Evolutionary conservation across 2,797 vertebrate species (phyloP).

Genomic region (Myotis pilosus): DNA sequence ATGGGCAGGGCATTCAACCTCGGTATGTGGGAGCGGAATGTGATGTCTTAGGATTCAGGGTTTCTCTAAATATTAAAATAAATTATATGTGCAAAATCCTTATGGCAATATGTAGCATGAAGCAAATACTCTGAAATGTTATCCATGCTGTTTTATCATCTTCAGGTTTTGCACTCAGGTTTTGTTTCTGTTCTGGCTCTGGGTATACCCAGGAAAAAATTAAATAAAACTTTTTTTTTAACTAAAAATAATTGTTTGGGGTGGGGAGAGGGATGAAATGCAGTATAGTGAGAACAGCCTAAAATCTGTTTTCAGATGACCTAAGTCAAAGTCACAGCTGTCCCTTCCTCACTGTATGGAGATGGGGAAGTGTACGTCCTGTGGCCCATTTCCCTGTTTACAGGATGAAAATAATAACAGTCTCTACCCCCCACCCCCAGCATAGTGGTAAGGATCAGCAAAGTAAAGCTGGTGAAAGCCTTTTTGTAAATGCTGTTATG

Average conservation of each 20-base stretch:
- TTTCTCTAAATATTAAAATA: background rate
- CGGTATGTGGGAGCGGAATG: background rate
- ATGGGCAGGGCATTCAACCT: background rate
- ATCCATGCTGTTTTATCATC: background rate
- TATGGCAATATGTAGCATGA: background rate
- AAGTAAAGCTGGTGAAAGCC: conserved; percentile 3
- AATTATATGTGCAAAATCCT: background rate
- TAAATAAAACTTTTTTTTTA: background rate
- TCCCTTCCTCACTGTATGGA: conserved; percentile 49
- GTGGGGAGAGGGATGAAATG: background rate
- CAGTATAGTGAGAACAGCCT: conserved; percentile 38
- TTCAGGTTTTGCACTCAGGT: background rate
- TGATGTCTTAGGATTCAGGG: background rate
- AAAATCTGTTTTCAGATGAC: conserved; percentile 53
- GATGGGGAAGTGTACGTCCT: conserved; percentile 55
- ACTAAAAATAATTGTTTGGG: conserved; percentile 35
- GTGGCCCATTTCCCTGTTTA: conserved; percentile 56
- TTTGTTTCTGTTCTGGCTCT: background rate
- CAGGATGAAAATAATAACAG: conserved; percentile 63
- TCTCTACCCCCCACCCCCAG: background rate
- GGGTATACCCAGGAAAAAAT: background rate
- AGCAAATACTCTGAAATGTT: background rate
- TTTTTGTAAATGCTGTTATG: background rate
- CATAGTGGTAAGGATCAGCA: conserved; percentile 43
- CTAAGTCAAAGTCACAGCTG: conserved; percentile 62